phyloP scores from a whole-genome alignment of 2,797 vertebrate genomes.

The Lacerta bilineata region DNA sequence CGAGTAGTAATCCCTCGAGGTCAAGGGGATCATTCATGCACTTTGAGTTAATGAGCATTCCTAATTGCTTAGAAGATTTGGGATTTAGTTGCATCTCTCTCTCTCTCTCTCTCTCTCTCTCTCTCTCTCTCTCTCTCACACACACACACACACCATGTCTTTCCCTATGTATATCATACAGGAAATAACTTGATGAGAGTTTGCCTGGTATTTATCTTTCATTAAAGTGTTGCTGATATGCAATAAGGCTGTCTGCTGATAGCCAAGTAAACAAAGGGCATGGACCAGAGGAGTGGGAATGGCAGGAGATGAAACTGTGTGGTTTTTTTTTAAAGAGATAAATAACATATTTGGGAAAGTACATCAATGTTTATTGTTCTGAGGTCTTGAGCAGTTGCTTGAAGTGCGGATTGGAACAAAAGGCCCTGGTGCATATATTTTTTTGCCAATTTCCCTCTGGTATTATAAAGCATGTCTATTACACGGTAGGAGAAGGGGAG shows the following conservation, averaged over 20 bases:
- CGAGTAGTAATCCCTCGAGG: constrained; percentile 3
- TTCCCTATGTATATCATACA: constrained; percentile 3
- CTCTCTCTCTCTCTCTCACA: no score
- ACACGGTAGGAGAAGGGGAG: background rate
- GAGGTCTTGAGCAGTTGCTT: constrained; percentile 14
- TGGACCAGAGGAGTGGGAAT: constrained; percentile 13
- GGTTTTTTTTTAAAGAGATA: background rate
- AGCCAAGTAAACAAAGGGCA: background rate
- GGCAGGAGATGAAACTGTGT: constrained; percentile 16
- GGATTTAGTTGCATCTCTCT: background rate
- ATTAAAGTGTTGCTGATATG: background rate
- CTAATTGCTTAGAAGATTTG: constrained; percentile 24
- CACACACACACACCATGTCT: no score
- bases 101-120: constrained; percentile 19
- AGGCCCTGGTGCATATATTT: constrained; percentile 9
- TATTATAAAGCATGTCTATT: background rate
- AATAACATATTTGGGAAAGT: constrained; percentile 9
- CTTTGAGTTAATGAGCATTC: background rate
- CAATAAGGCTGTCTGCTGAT: constrained; percentile 6
- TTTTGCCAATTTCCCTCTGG: background rate
- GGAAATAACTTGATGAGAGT: constrained; percentile 41
- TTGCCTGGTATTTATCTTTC: background rate
- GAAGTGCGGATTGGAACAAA: constrained; percentile 26
- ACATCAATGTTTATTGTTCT: constrained; percentile 11
- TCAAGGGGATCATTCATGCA: constrained; percentile 11